Evolutionary conservation across 1,140 invertebrate species (phyloP), one percentile per base, ranked within the genome.

Genomic region (Anagrus nilaparvatae): DNA sequence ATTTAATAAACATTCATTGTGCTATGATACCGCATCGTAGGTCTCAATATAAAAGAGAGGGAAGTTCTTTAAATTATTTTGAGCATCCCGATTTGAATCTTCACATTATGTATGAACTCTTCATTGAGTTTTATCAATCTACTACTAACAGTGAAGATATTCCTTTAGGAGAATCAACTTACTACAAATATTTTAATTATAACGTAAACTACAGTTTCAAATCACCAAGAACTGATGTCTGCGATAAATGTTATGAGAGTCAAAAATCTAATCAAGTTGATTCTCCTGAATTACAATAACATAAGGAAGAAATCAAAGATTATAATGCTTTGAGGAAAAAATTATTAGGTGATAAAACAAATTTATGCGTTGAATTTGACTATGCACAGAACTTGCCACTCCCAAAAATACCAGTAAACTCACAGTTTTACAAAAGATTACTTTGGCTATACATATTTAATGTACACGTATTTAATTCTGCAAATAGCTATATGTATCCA

Each of bases 331-430:
- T 33, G n/a, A 20, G 13, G n/a, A 16, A 28, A 14, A 12, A 14
- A 25, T 8, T 19, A 17, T 27, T 27, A 29, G 5, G 1, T 18
- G 12, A 19, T 21, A 12, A 10, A 18, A 21, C 13, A 8, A n/a
- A n/a, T n/a, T n/a, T n/a, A n/a, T n/a, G n/a, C n/a, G n/a, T n/a
- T 13, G 35, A 25, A 37, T 37, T 37, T 37, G 35, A 34, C 19
- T 34, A 18, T 21, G 32, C 14, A 3, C 32, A 34, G 19, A 34
- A 34, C 10, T 4, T 34, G 16, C 32, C 32, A 3, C 12, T 34
- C 5, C 32, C 32, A 3, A 34, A 20, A 12, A 13, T 34, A 18
- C 32, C 32, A 18, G 32, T 34, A 18, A 4, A 3, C 19, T 6
- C 32, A 2, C 34, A 36, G n/a, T 36, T 36, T 36, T 36, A 13